Conservation (phyloP, 2,797 vertebrate species). For the Pseudomugil gertrudae region DNA sequence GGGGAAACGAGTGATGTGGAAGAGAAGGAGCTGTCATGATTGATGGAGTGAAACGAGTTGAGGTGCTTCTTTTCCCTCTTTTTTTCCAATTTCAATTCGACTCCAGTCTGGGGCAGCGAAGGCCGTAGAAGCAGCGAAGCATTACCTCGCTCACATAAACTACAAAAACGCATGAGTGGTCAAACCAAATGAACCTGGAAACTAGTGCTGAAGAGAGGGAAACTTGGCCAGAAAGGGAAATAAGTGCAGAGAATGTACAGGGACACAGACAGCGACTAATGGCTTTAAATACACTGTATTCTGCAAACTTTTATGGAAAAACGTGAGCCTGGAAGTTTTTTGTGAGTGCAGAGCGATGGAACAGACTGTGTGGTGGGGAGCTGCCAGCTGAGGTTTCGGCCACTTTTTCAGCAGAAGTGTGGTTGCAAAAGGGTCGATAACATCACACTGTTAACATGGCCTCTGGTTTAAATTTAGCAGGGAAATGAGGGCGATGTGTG, state of each 20-base stretch:
- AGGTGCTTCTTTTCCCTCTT: slow-evolving; percentile 64
- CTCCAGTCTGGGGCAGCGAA: slow-evolving; percentile 69
- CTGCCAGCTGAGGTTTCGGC: slow-evolving; percentile 65
- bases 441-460: slow-evolving; percentile 65
- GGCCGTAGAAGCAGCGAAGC: slow-evolving; percentile 69
- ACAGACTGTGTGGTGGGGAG: slow-evolving; percentile 32
- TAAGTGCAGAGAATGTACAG: slow-evolving; percentile 42
- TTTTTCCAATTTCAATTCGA: slow-evolving; percentile 61
- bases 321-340: slow-evolving; percentile 29
- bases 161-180: slow-evolving; percentile 68
- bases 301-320: slow-evolving; percentile 26
- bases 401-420: slow-evolving; percentile 48
- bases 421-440: slow-evolving; percentile 64
- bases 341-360: slow-evolving; percentile 26
- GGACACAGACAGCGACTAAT: slow-evolving; percentile 36
- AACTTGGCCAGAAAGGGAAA: slow-evolving; percentile 51
- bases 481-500: slow-evolving; percentile 77
- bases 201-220: slow-evolving; percentile 59
- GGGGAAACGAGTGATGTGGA: slow-evolving; percentile 64
- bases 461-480: slow-evolving; percentile 81
- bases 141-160: slow-evolving; percentile 41
- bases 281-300: slow-evolving; percentile 33
- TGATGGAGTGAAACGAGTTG: slow-evolving; percentile 77
- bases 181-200: slow-evolving; percentile 73
- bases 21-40: slow-evolving; percentile 77